Evolutionary conservation across 2,888 invertebrate genomes (phyloP), one percentile per base, ranked within the genome.

Genomic region (Muschampia plurimacula): DNA sequence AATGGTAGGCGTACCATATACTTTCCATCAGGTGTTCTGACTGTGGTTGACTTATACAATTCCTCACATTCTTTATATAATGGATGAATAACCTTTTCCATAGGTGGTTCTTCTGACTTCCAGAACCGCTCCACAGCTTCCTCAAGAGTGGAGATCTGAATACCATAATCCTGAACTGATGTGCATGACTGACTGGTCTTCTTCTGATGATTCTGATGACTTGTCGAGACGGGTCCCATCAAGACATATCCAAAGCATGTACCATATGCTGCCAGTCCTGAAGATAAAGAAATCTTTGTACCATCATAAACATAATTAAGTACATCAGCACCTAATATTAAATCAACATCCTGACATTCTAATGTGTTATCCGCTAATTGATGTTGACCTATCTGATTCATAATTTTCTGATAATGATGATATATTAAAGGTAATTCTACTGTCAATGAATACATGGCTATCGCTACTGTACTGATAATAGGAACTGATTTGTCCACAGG

Each of bases 261-360:
- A 13, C 69, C 73, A 69, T 73, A 73, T 12, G 73, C 73, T 64
- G 73, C 63, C 44, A 36, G n/a, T 28, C 73, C 73, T 57, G 64
- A 64, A 44, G 57, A 32, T 22, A 73, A 62, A 64, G 13, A n/a
- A 15, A 73, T 64, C 28, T 68, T 68, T 64, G 68, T 63, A 64
- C 68, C 67, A 73, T 73, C 73, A 68, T 39, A 73, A 2, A 73
- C 49, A 65, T 73, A 73, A 68, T 73, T 73, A 15, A 73, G 63
- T 10, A 73, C 32, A 68, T 72, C 72, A 52, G 67, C 66, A 12
- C 72, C 72, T 67, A 72, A 12, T 60, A 72, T 72, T 66, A 67
- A 66, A 15, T 69, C 60, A n/a, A 62, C 36, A 49, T 66, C 62
- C 2, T 65, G 65, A 7, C 65, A 8, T 8, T 8, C 13, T 10